Evolutionary conservation across 2,797 vertebrate species (phyloP).

Genomic region (Pangasius sanitwongsei): DNA sequence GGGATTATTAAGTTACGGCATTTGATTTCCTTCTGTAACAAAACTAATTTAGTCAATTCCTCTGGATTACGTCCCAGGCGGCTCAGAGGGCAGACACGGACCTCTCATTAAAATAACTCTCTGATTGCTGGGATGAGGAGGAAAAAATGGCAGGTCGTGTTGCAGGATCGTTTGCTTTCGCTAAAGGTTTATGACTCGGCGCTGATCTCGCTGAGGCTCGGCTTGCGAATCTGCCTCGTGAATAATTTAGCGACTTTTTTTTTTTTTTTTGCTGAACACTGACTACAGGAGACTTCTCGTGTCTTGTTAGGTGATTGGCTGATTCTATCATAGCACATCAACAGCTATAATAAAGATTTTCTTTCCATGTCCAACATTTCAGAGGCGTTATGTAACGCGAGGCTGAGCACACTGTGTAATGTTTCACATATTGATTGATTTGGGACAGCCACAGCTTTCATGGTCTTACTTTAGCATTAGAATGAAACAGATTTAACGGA

Average conservation of each 20-base stretch:
- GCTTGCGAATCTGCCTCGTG: slow-evolving; percentile 33
- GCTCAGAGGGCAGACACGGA: slow-evolving; percentile 7
- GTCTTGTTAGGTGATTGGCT: neutral
- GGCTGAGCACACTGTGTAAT: neutral
- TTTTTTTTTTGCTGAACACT: neutral
- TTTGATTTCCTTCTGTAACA: slow-evolving; percentile 26
- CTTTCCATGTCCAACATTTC: too few species aligned
- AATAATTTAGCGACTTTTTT: slow-evolving; percentile 34
- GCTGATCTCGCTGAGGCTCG: neutral
- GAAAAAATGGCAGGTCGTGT: neutral
- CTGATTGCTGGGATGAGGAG: neutral
- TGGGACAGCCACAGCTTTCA: neutral
- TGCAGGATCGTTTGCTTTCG: slow-evolving; percentile 16
- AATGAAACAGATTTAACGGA: neutral
- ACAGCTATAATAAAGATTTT: neutral
- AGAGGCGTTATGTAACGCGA: neutral
- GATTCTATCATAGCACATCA: neutral
- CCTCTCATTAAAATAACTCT: slow-evolving; percentile 39
- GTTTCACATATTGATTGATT: neutral
- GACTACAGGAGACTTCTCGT: neutral
- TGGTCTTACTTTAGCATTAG: neutral
- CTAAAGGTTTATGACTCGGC: slow-evolving; percentile 32
- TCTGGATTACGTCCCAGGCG: slow-evolving; percentile 27
- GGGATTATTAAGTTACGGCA: slow-evolving; percentile 17
- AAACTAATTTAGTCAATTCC: slow-evolving; percentile 27